phyloP scores from a whole-genome alignment of 2,797 vertebrate genomes.

The Paratrypauchen microcephalus region DNA sequence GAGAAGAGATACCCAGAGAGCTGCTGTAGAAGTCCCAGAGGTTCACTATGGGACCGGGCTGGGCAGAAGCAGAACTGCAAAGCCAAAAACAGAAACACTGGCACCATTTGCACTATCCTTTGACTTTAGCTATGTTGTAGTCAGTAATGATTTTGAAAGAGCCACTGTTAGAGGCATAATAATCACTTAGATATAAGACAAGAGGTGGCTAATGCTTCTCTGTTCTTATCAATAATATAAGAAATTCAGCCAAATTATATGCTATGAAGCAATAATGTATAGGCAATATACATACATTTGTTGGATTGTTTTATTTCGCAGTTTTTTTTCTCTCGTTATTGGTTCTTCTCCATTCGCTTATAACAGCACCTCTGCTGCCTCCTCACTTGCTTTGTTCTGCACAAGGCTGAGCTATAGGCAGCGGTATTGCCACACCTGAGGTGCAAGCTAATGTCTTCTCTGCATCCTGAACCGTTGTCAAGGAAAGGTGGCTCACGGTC shows the following conservation, averaged over 20 bases:
- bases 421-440: constrained; percentile 59
- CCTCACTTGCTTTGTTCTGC: constrained; percentile 47
- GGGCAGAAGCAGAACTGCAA: constrained; percentile 42
- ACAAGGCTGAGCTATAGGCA: constrained; percentile 43
- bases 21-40: constrained; percentile 54
- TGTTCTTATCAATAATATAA: no score
- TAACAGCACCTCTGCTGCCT: neutral
- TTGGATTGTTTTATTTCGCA: neutral
- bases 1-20: constrained; percentile 53
- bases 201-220: neutral
- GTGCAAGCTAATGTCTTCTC: constrained; percentile 68
- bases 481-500: constrained; percentile 72
- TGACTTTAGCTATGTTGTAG: neutral
- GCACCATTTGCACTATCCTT: constrained; percentile 11
- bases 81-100: constrained; percentile 39
- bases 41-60: constrained; percentile 45
- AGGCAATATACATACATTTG: neutral
- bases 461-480: constrained; percentile 69
- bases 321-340: neutral
- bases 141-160: neutral
- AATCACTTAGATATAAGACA: neutral
- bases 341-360: constrained; percentile 3
- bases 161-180: neutral
- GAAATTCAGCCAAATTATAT: neutral
- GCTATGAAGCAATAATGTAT: neutral